A percentile compares a stretch with the other conserved stretches of the same genome.
These are phyloP conservation scores for Pseudotriccus pelzelni DNA, from an alignment of 2,797 vertebrate species.

Conservation along the genomic window DNA sequence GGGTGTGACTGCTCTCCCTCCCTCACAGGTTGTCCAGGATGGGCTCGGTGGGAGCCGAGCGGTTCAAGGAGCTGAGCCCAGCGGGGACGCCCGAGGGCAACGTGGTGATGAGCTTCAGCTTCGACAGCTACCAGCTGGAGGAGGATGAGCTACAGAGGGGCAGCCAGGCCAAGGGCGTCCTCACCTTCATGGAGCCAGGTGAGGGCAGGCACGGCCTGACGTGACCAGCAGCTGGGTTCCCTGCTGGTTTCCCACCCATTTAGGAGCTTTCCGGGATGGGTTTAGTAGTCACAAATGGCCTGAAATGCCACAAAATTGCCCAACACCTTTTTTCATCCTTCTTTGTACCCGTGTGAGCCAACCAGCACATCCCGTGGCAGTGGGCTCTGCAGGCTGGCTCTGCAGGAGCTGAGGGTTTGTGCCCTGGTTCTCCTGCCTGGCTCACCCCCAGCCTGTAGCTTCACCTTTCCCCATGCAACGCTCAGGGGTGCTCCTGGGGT, in stretches of 20 bases:
- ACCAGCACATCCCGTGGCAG: rapidly evolving
- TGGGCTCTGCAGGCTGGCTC: background rate
- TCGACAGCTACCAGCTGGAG: slow-evolving; percentile 92
- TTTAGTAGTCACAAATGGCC: background rate
- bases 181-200: slow-evolving; percentile 88
- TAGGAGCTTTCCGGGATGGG: background rate
- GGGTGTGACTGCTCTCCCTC: background rate
- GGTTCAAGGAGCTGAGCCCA: slow-evolving; percentile 81
- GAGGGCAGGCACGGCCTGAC: background rate
- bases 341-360: background rate
- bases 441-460: background rate
- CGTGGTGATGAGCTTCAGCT: slow-evolving; percentile 92
- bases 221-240: rapidly evolving
- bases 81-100: slow-evolving; percentile 78
- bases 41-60: slow-evolving; percentile 83
- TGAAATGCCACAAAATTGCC: background rate
- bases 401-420: background rate
- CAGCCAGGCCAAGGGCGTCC: slow-evolving; percentile 82
- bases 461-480: background rate
- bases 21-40: slow-evolving; percentile 59
- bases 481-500: background rate
- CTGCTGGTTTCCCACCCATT: background rate
- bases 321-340: background rate
- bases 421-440: background rate
- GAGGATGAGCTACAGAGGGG: slow-evolving; percentile 83